A percentile compares a stretch with the other conserved stretches of the same genome.
phyloP scores from a whole-genome alignment of 2,888 invertebrate genomes.

The Eupithecia dodoneata region DNA sequence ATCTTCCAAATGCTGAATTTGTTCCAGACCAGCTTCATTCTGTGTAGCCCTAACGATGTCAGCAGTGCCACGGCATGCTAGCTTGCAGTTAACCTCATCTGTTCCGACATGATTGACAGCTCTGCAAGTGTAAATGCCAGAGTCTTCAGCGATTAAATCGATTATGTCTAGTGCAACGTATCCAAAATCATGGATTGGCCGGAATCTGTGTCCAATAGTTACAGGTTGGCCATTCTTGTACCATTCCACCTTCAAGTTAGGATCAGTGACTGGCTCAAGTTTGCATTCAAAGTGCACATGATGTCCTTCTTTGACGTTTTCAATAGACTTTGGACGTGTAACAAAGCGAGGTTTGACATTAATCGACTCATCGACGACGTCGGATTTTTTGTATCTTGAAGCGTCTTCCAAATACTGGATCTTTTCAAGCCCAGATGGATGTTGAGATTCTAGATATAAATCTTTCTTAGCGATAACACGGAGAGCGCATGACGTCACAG shows the following conservation, averaged over 20 bases:
- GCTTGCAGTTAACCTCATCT: conserved; percentile 91
- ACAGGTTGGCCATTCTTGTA: conserved; percentile 97
- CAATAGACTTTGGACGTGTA: conserved; percentile 93
- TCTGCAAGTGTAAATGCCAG: conserved; percentile 96
- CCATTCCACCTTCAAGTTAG: conserved; percentile 98
- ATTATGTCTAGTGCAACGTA: conserved; percentile 98
- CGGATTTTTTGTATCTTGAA: conserved; percentile 92
- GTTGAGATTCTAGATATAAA: conserved; percentile 93
- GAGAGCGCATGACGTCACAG: conserved; percentile 95
- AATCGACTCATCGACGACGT: conserved; percentile 92
- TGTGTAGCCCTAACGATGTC: conserved; percentile 94
- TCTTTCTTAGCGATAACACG: conserved; percentile 95
- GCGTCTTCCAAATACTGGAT: conserved; percentile 96
- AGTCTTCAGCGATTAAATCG: conserved; percentile 97
- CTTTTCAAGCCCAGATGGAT: conserved; percentile 95
- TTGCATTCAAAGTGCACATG: conserved; percentile 99
- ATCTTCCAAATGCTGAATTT: conserved; percentile 95
- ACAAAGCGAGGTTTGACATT: conserved; percentile 93
- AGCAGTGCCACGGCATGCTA: conserved; percentile 89
- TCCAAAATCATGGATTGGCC: conserved; percentile 99
- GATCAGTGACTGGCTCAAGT: conserved; percentile 97
- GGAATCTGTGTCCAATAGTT: conserved; percentile 96
- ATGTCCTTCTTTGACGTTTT: conserved; percentile 93
- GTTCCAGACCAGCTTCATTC: conserved; percentile 94
- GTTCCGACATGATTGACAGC: conserved; percentile 95